These are phyloP conservation scores for Cyphomyrus plagiostoma DNA, from an alignment of 2,113 vertebrate genomes.

Conservation along the genomic window DNA sequence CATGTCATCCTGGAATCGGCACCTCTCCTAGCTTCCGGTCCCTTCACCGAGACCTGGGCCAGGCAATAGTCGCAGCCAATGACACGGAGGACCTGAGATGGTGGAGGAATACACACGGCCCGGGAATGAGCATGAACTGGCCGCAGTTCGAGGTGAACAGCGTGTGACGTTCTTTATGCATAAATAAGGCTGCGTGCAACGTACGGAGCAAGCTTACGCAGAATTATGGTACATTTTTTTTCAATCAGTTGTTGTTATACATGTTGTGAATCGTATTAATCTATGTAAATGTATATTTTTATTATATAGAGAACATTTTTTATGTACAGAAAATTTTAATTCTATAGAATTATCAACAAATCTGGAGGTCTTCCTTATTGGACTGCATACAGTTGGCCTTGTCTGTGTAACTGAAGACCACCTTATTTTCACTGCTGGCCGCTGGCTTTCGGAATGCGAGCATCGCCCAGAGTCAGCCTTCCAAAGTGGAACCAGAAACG, in stretches of 20 bases:
- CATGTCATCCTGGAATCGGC: background rate
- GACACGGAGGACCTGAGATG: slow-evolving; percentile 86
- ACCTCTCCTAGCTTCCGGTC: slow-evolving; percentile 67
- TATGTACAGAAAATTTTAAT: background rate
- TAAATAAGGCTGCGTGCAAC: background rate
- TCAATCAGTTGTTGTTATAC: background rate
- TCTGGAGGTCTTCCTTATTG: background rate
- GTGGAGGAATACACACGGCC: slow-evolving; percentile 93
- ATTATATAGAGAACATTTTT: background rate
- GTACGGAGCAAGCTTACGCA: background rate
- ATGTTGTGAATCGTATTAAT: background rate
- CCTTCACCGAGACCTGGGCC: slow-evolving; percentile 75
- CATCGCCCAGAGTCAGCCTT: background rate
- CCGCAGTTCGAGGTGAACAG: slow-evolving; percentile 86
- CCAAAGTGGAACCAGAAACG: background rate
- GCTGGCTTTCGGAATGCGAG: background rate
- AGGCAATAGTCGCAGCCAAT: slow-evolving; percentile 72
- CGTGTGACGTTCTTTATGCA: background rate
- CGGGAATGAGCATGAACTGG: slow-evolving; percentile 96
- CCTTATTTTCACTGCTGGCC: background rate
- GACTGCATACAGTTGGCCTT: background rate
- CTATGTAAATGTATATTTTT: background rate
- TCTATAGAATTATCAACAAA: background rate
- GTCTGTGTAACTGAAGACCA: slow-evolving; percentile 1
- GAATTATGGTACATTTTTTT: background rate